These are phyloP conservation scores for Hippoglossus stenolepis DNA, from an alignment of 2,113 vertebrate genomes.

Conservation along the genomic window DNA sequence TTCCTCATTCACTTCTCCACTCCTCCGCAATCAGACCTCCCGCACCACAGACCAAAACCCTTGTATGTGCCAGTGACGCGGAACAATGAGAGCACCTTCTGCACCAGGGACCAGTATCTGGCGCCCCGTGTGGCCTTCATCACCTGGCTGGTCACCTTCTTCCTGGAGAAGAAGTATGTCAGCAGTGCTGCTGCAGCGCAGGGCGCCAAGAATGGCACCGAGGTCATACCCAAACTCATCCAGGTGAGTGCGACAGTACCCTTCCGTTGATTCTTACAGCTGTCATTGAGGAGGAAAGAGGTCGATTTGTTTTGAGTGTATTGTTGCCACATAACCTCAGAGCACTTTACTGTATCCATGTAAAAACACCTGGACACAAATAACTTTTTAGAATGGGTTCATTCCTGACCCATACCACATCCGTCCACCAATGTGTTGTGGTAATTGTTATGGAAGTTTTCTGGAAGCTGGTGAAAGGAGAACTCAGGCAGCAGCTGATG, in stretches of 20 bases:
- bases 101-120: constrained; percentile 95
- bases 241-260: constrained; percentile 82
- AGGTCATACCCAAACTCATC: constrained; percentile 93
- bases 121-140: constrained; percentile 96
- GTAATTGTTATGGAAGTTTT: too few relatives aligned
- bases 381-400: too few relatives aligned
- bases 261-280: background rate
- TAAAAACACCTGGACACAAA: background rate
- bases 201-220: constrained; percentile 91
- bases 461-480: too few relatives aligned
- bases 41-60: constrained; percentile 92
- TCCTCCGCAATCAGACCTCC: constrained; percentile 85
- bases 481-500: too few relatives aligned
- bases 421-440: too few relatives aligned
- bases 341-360: background rate
- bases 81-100: constrained; percentile 93
- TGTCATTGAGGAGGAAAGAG: background rate
- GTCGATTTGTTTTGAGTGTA: background rate
- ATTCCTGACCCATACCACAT: too few relatives aligned
- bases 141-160: constrained; percentile 98
- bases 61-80: constrained; percentile 88
- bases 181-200: constrained; percentile 84
- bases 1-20: background rate
- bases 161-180: constrained; percentile 97
- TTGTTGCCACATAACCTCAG: background rate